Evolutionary conservation across 2,113 vertebrate species (phyloP), one percentile per base, ranked within the genome.

Genomic region (Grus americana): DNA sequence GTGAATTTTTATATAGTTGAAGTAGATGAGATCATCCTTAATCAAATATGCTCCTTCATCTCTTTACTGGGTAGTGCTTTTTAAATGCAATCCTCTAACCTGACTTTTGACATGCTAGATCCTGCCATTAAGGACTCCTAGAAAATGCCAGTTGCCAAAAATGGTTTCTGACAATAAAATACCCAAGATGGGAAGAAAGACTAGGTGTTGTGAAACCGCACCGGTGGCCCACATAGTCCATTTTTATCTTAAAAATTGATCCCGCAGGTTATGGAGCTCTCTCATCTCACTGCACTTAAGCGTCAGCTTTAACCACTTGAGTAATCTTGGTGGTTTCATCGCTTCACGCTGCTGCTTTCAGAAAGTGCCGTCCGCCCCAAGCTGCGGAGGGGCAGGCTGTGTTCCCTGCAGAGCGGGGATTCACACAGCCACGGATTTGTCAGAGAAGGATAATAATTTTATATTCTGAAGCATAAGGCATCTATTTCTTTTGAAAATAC

Each of bases 1-100:
- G 70, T 79, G 87, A 86, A 40, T 92, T 91, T 96, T 96, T 75
- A 44, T 87, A 3, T 54, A 46, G 52, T 12, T 82, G 78, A 89
- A 96, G 80, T 36, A 72, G 94, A 85, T 95, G 94, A 96, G 78
- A 75, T 95, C 94, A 91, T 95, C 49, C 78, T 87, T 92, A 88
- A 91, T 92, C 71, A 92, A 52, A 71, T 79, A 74, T 62, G 66
- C 86, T 88, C 34, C 78, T 96, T 95, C 91, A 85, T 91, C 93
- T 95, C 86, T 79, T 93, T 40, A 44, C 86, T 62, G 90, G n/a
- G 62, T 85, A 58, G 54, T 88, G 85, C 81, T 82, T 94, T 93
- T 88, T 63, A 79, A 89, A 79, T 90, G 49, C 74, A 73, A 0
- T 82, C 49, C 36, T 58, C 58, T 58, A 90, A 5, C 54, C 30